Conservation (phyloP, 1,140 invertebrate species). For the Patella vulgata region DNA sequence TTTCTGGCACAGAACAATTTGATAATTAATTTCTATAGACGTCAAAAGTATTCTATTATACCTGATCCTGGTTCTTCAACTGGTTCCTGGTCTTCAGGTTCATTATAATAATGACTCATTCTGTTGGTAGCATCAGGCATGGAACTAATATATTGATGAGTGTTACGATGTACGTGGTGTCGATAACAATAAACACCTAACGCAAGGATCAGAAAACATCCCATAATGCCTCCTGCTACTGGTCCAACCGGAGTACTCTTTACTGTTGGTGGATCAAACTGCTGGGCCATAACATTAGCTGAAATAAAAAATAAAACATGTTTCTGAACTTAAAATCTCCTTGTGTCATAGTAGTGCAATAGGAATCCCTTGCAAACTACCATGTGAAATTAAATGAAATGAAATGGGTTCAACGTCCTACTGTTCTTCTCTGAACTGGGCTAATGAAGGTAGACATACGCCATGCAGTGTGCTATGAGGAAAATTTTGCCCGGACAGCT, state of each 20-base stretch:
- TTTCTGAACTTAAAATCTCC: neutral
- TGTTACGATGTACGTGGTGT: slow-evolving; percentile 66
- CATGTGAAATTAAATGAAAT: too few relatives aligned
- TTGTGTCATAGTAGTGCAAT: neutral
- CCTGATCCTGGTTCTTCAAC: slow-evolving; percentile 56
- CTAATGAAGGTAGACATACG: too few relatives aligned
- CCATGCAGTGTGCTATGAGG: too few relatives aligned
- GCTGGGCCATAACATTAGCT: slow-evolving; percentile 65
- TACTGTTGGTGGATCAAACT: slow-evolving; percentile 65
- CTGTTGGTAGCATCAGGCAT: slow-evolving; percentile 60
- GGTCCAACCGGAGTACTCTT: slow-evolving; percentile 74
- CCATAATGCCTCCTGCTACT: slow-evolving; percentile 75
- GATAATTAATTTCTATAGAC: too few relatives aligned
- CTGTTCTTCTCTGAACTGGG: too few relatives aligned
- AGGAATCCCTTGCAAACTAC: too few relatives aligned
- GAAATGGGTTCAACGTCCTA: too few relatives aligned
- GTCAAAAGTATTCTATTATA: too few relatives aligned
- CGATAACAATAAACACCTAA: slow-evolving; percentile 75
- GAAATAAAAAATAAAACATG: slow-evolving; percentile 21
- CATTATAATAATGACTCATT: slow-evolving; percentile 67
- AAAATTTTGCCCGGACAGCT: too few relatives aligned
- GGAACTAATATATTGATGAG: slow-evolving; percentile 60
- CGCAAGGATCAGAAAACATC: slow-evolving; percentile 72
- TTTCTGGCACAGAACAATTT: too few relatives aligned
- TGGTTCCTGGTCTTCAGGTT: slow-evolving; percentile 68